phyloP scores from a whole-genome alignment of 1,140 invertebrate species.

The Lordiphosa mommai region DNA sequence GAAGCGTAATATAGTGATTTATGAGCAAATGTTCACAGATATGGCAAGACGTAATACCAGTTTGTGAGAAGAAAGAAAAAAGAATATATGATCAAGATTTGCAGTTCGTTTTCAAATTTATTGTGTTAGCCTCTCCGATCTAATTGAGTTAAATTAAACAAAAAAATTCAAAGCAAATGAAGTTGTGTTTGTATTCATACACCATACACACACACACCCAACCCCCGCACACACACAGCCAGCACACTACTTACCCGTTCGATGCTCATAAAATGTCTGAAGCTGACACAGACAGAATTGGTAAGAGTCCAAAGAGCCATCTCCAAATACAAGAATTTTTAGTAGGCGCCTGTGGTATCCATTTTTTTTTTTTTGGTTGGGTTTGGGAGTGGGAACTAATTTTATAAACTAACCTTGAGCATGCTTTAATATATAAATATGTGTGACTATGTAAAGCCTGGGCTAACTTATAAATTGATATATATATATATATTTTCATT shows the following conservation, averaged over 20 bases:
- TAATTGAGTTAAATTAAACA: too few species aligned
- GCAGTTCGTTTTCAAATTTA: constrained; percentile 23
- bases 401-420: not conserved
- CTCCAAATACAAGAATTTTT: constrained; percentile 8
- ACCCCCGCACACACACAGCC: not conserved
- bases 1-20: constrained; percentile 71
- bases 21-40: constrained; percentile 70
- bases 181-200: constrained; percentile 11
- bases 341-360: constrained; percentile 34
- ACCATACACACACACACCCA: constrained; percentile 6
- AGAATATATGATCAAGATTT: not conserved
- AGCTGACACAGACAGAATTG: constrained; percentile 61
- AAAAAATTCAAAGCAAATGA: too few species aligned
- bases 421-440: constrained; percentile 18
- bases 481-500: constrained; percentile 18
- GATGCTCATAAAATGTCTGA: constrained; percentile 36
- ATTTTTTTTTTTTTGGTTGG: too few species aligned
- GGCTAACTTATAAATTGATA: not conserved
- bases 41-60: constrained; percentile 58
- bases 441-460: not conserved
- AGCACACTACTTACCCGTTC: not conserved
- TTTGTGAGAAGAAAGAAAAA: constrained; percentile 29
- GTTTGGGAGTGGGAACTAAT: not conserved
- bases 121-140: too few species aligned
- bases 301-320: constrained; percentile 43